Evolutionary conservation across 2,888 invertebrate genomes (phyloP).

Genomic region (Gymnocheta viridis): DNA sequence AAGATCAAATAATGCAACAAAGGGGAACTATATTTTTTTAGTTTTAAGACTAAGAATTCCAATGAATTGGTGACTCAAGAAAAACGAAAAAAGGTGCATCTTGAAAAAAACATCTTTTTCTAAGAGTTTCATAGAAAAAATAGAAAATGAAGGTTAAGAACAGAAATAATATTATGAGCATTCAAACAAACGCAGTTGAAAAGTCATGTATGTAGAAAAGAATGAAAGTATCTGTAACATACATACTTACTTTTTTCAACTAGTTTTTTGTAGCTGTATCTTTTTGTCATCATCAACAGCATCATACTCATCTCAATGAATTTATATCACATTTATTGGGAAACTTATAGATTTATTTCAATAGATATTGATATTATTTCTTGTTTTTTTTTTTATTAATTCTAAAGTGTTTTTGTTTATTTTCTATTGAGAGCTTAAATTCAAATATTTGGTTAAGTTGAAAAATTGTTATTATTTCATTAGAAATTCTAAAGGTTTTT

Average conservation of each 20-base stretch:
- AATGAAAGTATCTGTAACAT: neutral
- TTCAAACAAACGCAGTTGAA: neutral
- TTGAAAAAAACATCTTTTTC: slow-evolving; percentile 7
- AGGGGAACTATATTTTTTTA: slow-evolving; percentile 9
- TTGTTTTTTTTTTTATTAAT: slow-evolving; percentile 13
- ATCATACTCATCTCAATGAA: slow-evolving; percentile 31
- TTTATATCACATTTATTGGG: slow-evolving; percentile 49
- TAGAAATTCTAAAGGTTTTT: slow-evolving; percentile 34
- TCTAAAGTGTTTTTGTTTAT: slow-evolving; percentile 37
- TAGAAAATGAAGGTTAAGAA: neutral
- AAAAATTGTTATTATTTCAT: slow-evolving; percentile 7
- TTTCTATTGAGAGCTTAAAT: slow-evolving; percentile 22
- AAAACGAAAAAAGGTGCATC: slow-evolving; percentile 51
- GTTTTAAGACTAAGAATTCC: slow-evolving; percentile 22
- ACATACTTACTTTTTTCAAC: neutral
- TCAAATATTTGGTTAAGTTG: neutral
- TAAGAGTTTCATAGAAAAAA: slow-evolving; percentile 9
- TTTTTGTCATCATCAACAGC: slow-evolving; percentile 21
- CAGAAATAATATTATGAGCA: neutral
- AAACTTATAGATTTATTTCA: slow-evolving; percentile 64
- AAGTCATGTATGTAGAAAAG: slow-evolving; percentile 12
- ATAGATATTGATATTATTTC: slow-evolving; percentile 41
- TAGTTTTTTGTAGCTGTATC: neutral
- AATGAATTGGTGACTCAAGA: slow-evolving; percentile 12
- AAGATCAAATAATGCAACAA: slow-evolving; percentile 54